Percentiles rank a stretch among this genome's conserved stretches.
Conservation (phyloP, 1,140 invertebrate genomes). For the Bemisia tabaci region DNA sequence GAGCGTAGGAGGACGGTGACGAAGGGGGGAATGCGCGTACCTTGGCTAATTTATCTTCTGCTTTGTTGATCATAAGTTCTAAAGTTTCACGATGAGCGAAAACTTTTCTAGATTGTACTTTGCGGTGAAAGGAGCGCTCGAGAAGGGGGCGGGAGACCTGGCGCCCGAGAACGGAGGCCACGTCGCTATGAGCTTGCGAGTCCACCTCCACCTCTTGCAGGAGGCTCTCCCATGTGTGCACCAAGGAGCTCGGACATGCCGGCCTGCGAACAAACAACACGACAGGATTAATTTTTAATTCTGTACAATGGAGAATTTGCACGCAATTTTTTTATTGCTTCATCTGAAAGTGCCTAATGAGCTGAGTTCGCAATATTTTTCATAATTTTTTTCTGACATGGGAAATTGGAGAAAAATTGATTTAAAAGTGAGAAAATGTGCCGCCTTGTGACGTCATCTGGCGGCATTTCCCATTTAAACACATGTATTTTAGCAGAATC, state of each 20-base stretch:
- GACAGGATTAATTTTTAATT: neutral
- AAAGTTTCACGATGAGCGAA: conserved; percentile 83
- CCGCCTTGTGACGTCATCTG: no score
- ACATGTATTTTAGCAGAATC: no score
- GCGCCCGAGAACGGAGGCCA: conserved; percentile 65
- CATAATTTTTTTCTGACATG: no score
- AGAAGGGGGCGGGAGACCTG: conserved; percentile 75
- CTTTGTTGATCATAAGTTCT: conserved; percentile 75
- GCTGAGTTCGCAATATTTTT: no score
- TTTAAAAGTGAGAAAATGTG: no score
- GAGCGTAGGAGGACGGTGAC: neutral
- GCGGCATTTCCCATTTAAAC: no score
- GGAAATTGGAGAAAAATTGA: no score
- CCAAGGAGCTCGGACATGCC: conserved; percentile 62
- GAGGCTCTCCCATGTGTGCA: conserved; percentile 82
- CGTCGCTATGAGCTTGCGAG: conserved; percentile 75
- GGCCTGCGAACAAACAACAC: conserved; percentile 41
- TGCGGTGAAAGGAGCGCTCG: conserved; percentile 80
- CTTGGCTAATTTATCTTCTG: conserved; percentile 76
- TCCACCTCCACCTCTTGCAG: conserved; percentile 87
- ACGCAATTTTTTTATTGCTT: no score
- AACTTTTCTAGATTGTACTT: conserved; percentile 83
- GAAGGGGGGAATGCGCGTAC: conserved; percentile 29
- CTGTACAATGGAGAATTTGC: no score
- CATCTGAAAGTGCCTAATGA: no score